Percentiles rank a stretch among this genome's conserved stretches.
These are phyloP conservation scores for Ornithoptera alexandrae DNA, from an alignment of 2,888 invertebrate genomes.

Conservation along the genomic window DNA sequence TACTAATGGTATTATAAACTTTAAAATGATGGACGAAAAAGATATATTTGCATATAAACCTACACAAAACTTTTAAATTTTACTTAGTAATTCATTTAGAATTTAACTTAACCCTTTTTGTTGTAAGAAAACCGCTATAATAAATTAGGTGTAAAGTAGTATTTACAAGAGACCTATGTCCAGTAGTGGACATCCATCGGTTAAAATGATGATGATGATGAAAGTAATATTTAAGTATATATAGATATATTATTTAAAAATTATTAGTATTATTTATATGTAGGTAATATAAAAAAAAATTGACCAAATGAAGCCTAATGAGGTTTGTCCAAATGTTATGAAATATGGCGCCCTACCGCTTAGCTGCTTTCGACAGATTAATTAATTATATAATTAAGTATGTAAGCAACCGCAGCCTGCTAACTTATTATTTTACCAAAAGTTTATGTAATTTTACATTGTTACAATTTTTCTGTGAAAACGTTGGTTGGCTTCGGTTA, in stretches of 20 bases:
- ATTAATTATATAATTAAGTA: constrained; percentile 22
- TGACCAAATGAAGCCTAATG: neutral
- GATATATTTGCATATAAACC: too few species aligned
- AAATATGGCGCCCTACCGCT: constrained; percentile 5
- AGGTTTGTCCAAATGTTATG: constrained; percentile 13
- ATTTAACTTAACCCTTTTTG: too few species aligned
- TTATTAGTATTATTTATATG: neutral
- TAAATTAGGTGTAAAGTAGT: neutral
- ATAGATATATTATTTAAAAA: neutral
- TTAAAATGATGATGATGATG: neutral
- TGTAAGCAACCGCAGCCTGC: constrained; percentile 1
- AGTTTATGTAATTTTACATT: neutral
- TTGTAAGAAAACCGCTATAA: too few species aligned
- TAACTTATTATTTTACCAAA: constrained; percentile 5
- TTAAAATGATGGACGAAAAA: too few species aligned
- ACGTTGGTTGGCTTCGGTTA: neutral
- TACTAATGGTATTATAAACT: too few species aligned
- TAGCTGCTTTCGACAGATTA: constrained; percentile 17
- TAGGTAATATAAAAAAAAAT: neutral
- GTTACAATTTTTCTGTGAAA: neutral
- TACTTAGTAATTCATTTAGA: too few species aligned
- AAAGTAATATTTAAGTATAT: neutral
- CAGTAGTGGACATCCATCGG: too few species aligned
- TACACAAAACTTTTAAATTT: too few species aligned
- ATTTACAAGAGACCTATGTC: neutral